A percentile compares a stretch with the other conserved stretches of the same genome.
These are phyloP conservation scores for Drosophila lacteicornis DNA, from an alignment of 1,140 invertebrate species.

Conservation along the genomic window DNA sequence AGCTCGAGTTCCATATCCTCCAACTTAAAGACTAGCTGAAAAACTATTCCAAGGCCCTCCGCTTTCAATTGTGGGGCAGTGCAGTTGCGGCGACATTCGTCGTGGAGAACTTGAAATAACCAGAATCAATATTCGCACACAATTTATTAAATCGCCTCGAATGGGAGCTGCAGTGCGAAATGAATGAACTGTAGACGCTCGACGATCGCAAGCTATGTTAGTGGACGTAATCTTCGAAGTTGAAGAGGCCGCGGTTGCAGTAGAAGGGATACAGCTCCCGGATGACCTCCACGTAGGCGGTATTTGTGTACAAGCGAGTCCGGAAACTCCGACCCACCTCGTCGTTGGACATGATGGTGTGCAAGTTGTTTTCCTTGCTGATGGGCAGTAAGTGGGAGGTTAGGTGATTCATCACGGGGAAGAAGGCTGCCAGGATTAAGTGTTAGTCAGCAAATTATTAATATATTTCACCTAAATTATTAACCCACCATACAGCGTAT, in stretches of 20 bases:
- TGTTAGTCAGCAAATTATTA: not conserved
- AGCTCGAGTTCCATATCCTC: not conserved
- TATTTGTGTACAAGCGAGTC: constrained; percentile 44
- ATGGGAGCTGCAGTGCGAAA: constrained; percentile 4
- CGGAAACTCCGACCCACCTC: constrained; percentile 47
- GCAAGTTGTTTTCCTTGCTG: constrained; percentile 63
- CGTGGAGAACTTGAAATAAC: constrained; percentile 32
- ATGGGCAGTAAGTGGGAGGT: constrained; percentile 38
- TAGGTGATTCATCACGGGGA: constrained; percentile 54
- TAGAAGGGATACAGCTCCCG: constrained; percentile 66
- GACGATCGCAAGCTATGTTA: not conserved
- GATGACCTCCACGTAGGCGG: constrained; percentile 42
- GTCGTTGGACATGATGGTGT: constrained; percentile 34
- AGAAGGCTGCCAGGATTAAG: constrained; percentile 46
- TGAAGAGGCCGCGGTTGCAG: constrained; percentile 63
- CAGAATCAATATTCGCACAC: constrained; percentile 50
- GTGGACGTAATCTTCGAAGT: constrained; percentile 38
- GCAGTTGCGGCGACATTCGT: constrained; percentile 10
- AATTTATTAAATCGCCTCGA: constrained; percentile 35
- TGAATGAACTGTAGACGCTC: constrained; percentile 5
- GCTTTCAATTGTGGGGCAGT: constrained; percentile 18
- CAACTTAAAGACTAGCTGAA: constrained; percentile 1
- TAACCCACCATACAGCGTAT: constrained; percentile 55
- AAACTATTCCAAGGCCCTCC: constrained; percentile 14
- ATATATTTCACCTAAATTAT: not conserved